phyloP scores from a whole-genome alignment of 1,140 invertebrate species.

The Drosophila serrata region DNA sequence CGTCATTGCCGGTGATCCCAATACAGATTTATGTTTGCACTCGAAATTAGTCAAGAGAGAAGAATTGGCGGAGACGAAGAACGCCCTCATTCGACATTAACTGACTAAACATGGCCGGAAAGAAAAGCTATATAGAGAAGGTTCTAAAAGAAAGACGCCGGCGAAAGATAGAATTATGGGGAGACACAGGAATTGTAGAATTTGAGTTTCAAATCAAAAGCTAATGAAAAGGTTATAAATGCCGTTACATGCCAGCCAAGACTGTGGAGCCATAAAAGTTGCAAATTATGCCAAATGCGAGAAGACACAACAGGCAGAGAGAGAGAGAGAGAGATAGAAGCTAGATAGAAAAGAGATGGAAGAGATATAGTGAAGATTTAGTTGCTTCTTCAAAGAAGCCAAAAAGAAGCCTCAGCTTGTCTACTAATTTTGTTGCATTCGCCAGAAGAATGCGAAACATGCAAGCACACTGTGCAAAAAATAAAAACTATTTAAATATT shows the following conservation, averaged over 20 bases:
- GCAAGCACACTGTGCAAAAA: slow-evolving; percentile 32
- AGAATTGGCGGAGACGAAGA: slow-evolving; percentile 44
- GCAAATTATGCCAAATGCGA: slow-evolving; percentile 71
- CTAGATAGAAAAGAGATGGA: background rate
- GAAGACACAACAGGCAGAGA: slow-evolving; percentile 15
- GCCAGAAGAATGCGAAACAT: slow-evolving; percentile 62
- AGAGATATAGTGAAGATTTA: slow-evolving; percentile 10
- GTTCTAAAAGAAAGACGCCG: background rate
- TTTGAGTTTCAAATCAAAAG: slow-evolving; percentile 78
- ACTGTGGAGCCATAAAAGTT: slow-evolving; percentile 33
- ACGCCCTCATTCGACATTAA: slow-evolving; percentile 61
- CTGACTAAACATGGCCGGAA: slow-evolving; percentile 55
- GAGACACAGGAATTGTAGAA: slow-evolving; percentile 30
- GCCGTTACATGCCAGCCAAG: slow-evolving; percentile 62
- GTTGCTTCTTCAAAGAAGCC: slow-evolving; percentile 4
- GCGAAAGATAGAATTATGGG: slow-evolving; percentile 24
- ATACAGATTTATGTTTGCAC: slow-evolving; percentile 67
- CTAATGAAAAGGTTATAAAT: slow-evolving; percentile 80
- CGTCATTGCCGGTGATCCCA: slow-evolving; percentile 42
- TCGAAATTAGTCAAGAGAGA: slow-evolving; percentile 48
- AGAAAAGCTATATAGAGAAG: background rate
- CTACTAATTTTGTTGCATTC: slow-evolving; percentile 61
- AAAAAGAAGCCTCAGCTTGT: slow-evolving; percentile 5
- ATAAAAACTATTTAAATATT: background rate
- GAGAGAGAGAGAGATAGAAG: background rate